Evolutionary conservation across 2,113 vertebrate species (phyloP).

Genomic region (Dicentrarchus labrax): DNA sequence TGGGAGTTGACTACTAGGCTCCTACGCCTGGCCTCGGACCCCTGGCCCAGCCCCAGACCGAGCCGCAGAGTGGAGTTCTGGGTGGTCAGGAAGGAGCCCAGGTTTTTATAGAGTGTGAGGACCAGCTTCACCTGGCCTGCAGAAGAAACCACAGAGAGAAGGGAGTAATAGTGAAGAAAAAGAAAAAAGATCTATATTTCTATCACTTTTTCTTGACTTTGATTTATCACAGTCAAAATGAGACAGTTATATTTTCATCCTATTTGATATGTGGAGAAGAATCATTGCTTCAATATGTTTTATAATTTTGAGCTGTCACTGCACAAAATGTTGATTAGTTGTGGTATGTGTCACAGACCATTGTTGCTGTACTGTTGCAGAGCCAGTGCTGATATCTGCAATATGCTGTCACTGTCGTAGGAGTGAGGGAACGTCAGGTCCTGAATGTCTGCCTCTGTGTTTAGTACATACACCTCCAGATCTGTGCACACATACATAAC

Average conservation of each 20-base stretch:
- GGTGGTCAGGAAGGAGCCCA: conserved; percentile 92
- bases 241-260: background rate
- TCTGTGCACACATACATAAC: conserved; percentile 77
- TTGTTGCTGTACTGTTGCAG: conserved; percentile 96
- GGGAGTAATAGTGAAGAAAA: background rate
- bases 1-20: conserved; percentile 93
- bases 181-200: background rate
- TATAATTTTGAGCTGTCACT: conserved; percentile 5
- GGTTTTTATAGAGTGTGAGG: conserved; percentile 92
- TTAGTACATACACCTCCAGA: conserved; percentile 93
- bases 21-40: conserved; percentile 71
- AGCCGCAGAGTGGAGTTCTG: conserved; percentile 91
- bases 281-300: too few species aligned
- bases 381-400: conserved; percentile 91
- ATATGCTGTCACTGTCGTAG: conserved; percentile 91
- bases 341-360: conserved; percentile 80
- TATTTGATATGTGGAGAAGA: background rate
- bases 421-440: conserved; percentile 93
- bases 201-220: background rate
- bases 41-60: conserved; percentile 79
- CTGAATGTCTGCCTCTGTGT: conserved; percentile 91
- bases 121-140: conserved; percentile 91
- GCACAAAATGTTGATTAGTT: conserved; percentile 2
- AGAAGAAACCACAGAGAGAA: conserved; percentile 4
- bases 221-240: background rate